A percentile compares a stretch with the other conserved stretches of the same genome.
These are phyloP conservation scores for Venturia canescens DNA, from an alignment of 1,140 invertebrate genomes.

Conservation along the genomic window DNA sequence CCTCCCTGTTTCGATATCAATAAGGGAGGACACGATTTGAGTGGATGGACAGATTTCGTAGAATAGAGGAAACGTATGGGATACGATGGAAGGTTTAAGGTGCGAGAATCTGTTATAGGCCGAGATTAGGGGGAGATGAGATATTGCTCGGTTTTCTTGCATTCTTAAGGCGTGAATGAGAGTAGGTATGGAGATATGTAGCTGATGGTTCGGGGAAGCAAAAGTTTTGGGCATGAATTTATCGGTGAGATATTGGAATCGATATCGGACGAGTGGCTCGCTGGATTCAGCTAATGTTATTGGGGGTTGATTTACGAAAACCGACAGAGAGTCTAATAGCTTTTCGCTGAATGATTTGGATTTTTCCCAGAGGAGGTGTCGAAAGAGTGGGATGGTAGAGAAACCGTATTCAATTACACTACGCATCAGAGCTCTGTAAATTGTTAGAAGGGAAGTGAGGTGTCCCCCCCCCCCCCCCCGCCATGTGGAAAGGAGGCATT, in stretches of 20 bases:
- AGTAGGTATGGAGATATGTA: neutral
- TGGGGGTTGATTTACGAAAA: neutral
- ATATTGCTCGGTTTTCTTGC: neutral
- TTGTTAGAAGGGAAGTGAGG: too few species aligned
- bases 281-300: neutral
- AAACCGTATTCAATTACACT: too few species aligned
- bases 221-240: neutral
- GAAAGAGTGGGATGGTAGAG: too few species aligned
- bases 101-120: neutral
- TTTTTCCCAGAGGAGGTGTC: too few species aligned
- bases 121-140: neutral
- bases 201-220: neutral
- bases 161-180: neutral
- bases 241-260: neutral
- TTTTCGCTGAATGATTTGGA: neutral
- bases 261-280: neutral
- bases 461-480: too few species aligned
- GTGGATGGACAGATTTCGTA: neutral
- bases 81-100: neutral
- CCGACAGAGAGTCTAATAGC: neutral
- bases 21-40: neutral
- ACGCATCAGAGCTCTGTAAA: too few species aligned
- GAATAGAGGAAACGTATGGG: neutral
- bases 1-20: neutral
- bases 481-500: too few species aligned